Evolutionary conservation across 2,797 vertebrate genomes (phyloP), one percentile per base, ranked within the genome.

Genomic region (Champsocephalus esox): DNA sequence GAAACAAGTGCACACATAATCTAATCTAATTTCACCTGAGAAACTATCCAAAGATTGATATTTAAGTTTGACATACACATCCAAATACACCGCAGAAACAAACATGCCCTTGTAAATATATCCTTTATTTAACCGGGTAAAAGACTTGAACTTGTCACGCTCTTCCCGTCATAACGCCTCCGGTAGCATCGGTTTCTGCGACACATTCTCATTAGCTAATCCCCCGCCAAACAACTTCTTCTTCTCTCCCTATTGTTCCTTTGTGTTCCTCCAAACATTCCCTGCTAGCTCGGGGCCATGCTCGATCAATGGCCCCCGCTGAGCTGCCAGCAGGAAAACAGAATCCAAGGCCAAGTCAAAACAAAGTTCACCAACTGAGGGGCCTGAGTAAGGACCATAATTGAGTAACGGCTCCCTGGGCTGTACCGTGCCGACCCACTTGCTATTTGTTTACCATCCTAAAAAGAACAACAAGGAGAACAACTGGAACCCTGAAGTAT

Each of bases 221-320:
- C 75, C 82, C 71, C 14, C 12, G n/a, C 61, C 9, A 5, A 28
- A 28, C 28, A 28, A 28, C 28, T 0, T 28, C 24, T 0, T 28
- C 24, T 28, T 3, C 24, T 59, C 32, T 66, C 38, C 41, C 46
- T 70, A 81, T 84, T 75, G 41, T 73, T 54, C 60, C 34, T 9
- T 56, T 70, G 80, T 60, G 49, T 73, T 75, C 61, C 38, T 68
- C 75, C 73, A 79, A 65, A 81, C 52, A 61, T 65, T 74, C 84
- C 73, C 86, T 32, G 75, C 68, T 81, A 90, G 77, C 59, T 21
- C n/a, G 19, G 52, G 28, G 85, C 81, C 70, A 70, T 41, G 65
- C 65, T 81, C 82, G 73, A 91, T 92, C 91, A 90, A 88, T 90
- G 80, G 63, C 77, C 70, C 70, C 74, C 61, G 66, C 68, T 49